Conservation (phyloP, 2,888 invertebrate species). For the Zygogramma bicolorata region DNA sequence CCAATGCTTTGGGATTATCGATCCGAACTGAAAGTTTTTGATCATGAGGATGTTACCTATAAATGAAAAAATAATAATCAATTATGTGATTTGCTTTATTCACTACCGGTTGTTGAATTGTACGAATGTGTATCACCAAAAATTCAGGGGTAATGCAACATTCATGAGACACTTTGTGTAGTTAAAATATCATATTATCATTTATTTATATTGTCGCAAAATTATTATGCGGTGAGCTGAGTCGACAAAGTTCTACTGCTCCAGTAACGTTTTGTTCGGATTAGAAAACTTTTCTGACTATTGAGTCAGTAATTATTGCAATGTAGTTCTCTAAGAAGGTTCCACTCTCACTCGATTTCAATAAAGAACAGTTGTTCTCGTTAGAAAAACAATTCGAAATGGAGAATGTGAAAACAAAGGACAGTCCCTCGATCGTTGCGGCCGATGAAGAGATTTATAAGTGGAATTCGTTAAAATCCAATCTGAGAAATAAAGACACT, state of each 20-base stretch:
- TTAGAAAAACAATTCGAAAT: neutral
- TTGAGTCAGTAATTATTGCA: neutral
- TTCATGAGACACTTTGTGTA: no score
- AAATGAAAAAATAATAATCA: no score
- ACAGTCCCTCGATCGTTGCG: neutral
- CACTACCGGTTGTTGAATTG: no score
- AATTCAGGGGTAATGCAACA: no score
- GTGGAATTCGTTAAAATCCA: slow-evolving; percentile 6
- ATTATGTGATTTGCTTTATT: no score
- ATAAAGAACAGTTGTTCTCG: neutral
- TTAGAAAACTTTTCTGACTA: neutral
- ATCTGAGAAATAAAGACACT: neutral
- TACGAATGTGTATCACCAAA: no score
- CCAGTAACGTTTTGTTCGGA: neutral
- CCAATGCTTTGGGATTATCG: no score
- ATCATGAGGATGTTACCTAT: no score
- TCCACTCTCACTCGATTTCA: neutral
- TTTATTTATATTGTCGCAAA: no score
- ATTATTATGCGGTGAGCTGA: no score
- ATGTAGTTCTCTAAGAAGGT: neutral
- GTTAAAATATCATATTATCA: no score
- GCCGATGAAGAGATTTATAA: neutral
- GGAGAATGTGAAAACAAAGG: neutral
- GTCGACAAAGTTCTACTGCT: neutral
- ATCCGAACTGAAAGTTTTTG: no score